A percentile compares a stretch with the other conserved stretches of the same genome.
phyloP scores from a whole-genome alignment of 2,888 invertebrate species.

The Leptogaster cylindrica region DNA sequence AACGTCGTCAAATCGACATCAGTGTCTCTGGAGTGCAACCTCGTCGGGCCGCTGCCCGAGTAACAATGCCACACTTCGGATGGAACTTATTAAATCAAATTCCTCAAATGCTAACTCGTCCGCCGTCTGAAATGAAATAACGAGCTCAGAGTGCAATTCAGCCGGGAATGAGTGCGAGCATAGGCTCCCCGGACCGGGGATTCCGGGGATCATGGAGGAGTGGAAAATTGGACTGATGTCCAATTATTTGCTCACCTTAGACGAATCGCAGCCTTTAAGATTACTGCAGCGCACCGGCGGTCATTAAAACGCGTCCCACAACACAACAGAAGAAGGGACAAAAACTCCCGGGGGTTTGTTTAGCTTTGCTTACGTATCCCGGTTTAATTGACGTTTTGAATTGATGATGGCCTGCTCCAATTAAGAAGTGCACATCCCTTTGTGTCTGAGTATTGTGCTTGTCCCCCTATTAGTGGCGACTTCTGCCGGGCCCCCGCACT shows the following conservation, averaged over 20 bases:
- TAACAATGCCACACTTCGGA: conserved; percentile 45
- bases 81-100: conserved; percentile 47
- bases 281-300: conserved; percentile 39
- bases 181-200: not conserved
- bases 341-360: conserved; percentile 35
- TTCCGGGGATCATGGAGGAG: conserved; percentile 35
- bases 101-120: conserved; percentile 43
- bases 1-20: conserved; percentile 33
- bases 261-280: conserved; percentile 41
- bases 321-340: conserved; percentile 22
- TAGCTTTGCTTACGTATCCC: conserved; percentile 39
- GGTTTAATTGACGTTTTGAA: conserved; percentile 48
- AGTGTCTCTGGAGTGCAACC: conserved; percentile 9
- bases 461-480: conserved; percentile 30
- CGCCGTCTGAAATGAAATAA: conserved; percentile 17
- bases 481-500: too few relatives aligned
- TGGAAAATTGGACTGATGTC: conserved; percentile 41
- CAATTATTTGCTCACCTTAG: conserved; percentile 45
- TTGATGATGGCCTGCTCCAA: conserved; percentile 48
- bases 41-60: not conserved
- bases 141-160: conserved; percentile 19
- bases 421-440: conserved; percentile 45
- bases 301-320: conserved; percentile 46
- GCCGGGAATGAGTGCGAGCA: conserved; percentile 45
- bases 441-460: conserved; percentile 32